A percentile compares a stretch with the other conserved stretches of the same genome.
Conservation (phyloP, 2,113 vertebrate species). For the Ovibos moschatus region DNA sequence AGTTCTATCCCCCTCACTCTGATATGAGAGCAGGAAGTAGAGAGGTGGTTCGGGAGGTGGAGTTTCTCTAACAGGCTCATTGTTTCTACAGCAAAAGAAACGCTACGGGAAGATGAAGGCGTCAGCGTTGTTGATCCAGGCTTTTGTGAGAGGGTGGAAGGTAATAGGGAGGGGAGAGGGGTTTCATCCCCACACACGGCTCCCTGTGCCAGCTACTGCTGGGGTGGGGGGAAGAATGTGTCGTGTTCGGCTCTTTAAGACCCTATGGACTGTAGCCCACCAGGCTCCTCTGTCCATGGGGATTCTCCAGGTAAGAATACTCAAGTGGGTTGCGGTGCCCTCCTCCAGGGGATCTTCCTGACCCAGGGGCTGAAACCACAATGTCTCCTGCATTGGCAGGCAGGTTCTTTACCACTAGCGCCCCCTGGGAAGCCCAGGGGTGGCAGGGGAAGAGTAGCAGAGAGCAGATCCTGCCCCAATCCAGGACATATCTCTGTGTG, state of each 20-base stretch:
- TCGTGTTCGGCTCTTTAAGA: neutral
- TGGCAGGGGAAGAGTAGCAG: neutral
- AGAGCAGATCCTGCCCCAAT: neutral
- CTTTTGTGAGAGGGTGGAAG: conserved; percentile 83
- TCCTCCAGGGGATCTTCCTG: neutral
- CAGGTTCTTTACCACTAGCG: neutral
- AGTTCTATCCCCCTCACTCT: neutral
- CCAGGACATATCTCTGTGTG: neutral
- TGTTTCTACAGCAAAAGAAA: conserved; percentile 78
- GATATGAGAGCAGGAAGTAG: neutral
- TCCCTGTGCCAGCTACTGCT: neutral
- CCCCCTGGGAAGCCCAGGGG: neutral
- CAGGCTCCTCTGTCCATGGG: neutral
- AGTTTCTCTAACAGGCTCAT: neutral
- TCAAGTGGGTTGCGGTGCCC: neutral
- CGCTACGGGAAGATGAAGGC: conserved; percentile 73
- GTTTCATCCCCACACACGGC: neutral
- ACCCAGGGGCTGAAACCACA: neutral
- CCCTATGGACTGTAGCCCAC: neutral
- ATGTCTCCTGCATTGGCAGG: neutral
- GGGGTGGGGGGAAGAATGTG: neutral
- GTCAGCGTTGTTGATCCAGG: conserved; percentile 75
- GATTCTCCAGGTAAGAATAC: neutral
- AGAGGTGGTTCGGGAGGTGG: neutral
- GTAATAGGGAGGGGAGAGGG: conserved; percentile 67